phyloP scores from a whole-genome alignment of 2,797 vertebrate species.

The Oceanodroma leucorhoa region DNA sequence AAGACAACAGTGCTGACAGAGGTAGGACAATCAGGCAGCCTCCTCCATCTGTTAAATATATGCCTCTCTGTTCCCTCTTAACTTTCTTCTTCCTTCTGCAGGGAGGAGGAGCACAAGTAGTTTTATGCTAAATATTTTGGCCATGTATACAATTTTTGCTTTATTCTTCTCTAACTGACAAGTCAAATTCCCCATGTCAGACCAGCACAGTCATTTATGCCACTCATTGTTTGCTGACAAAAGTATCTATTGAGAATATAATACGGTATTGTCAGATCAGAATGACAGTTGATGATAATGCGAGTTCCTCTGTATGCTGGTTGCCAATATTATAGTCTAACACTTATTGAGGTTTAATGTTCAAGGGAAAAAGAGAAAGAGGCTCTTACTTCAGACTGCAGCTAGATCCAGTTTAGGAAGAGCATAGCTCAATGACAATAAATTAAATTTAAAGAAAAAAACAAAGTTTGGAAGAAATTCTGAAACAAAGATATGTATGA shows the following conservation, averaged over 20 bases:
- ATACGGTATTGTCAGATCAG: constrained; percentile 40
- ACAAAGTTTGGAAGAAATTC: neutral
- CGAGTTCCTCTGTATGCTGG: neutral
- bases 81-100: neutral
- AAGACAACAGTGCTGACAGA: neutral
- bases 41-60: constrained; percentile 13
- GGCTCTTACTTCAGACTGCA: neutral
- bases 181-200: constrained; percentile 24
- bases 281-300: constrained; percentile 36
- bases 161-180: constrained; percentile 25
- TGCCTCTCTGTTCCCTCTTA: neutral
- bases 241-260: constrained; percentile 24
- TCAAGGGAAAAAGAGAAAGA: neutral
- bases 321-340: constrained; percentile 4
- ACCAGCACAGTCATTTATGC: constrained; percentile 29
- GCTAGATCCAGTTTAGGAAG: neutral
- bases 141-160: neutral
- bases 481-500: neutral
- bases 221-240: constrained; percentile 55
- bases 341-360: neutral
- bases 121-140: constrained; percentile 32
- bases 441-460: neutral
- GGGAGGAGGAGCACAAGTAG: neutral
- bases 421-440: neutral
- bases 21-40: neutral